Conservation (phyloP, 2,113 vertebrate genomes). For the Nibea coibor region DNA sequence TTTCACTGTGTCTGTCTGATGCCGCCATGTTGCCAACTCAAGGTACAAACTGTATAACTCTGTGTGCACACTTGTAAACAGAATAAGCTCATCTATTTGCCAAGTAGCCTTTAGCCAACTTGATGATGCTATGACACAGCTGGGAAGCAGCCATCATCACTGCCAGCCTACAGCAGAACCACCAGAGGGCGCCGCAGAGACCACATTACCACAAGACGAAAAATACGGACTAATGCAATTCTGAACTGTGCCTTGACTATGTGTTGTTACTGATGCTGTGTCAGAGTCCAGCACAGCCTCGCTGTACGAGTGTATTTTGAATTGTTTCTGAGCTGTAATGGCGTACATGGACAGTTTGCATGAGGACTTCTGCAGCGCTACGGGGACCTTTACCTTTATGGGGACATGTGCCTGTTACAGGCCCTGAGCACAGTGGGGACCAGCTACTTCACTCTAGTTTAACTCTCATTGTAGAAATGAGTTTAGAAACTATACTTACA, state of each 20-base stretch:
- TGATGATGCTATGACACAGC: conserved; percentile 39
- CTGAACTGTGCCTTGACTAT: conserved; percentile 80
- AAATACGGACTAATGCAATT: conserved; percentile 65
- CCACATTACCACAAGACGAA: conserved; percentile 41
- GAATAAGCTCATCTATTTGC: conserved; percentile 45
- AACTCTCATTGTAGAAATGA: neutral
- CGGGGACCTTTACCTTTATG: neutral
- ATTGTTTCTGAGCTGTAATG: conserved; percentile 1
- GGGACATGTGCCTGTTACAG: neutral
- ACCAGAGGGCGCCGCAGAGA: conserved; percentile 45
- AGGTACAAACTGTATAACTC: conserved; percentile 7
- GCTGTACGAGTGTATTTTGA: conserved; percentile 6
- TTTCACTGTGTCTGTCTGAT: conserved; percentile 52
- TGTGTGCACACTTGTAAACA: neutral
- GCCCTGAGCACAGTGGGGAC: conserved; percentile 22
- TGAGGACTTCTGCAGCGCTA: conserved; percentile 1
- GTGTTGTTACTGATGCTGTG: conserved; percentile 48
- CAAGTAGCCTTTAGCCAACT: conserved; percentile 70
- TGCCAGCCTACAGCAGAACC: conserved; percentile 68
- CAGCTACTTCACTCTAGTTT: neutral
- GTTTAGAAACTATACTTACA: too few species aligned
- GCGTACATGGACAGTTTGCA: conserved; percentile 1
- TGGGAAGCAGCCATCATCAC: conserved; percentile 65
- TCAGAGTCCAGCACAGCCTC: conserved; percentile 45
- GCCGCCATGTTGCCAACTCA: conserved; percentile 47